Evolutionary conservation across 1,140 invertebrate species (phyloP), one percentile per base, ranked within the genome.

Genomic region (Hyles vespertilio): DNA sequence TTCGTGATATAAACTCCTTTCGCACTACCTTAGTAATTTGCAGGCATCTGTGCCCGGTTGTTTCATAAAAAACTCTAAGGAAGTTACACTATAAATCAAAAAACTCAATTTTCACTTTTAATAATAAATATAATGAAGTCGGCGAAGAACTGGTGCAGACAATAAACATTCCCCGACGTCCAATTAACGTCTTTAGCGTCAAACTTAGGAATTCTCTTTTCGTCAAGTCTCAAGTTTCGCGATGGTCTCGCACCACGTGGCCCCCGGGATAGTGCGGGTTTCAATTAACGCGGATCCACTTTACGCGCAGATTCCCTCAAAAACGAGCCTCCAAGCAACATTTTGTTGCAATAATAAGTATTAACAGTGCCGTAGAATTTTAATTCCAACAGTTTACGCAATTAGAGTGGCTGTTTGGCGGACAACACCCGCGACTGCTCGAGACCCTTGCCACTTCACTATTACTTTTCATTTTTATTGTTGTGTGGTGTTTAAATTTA

Each of bases 241-340:
- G 36, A 40, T 5, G 5, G 36, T 1, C 8, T 40, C 36, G 36
- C 36, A 40, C 4, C 36, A 40, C 22, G 12, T 2, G 22, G 9
- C 10, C 34, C n/a, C 12, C 51, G 33, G 5, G 51, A 12, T 10
- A 43, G 34, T 54, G 56, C 58, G 51, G 49, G 53, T 58, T 63
- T 63, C 56, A 63, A 63, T 61, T 61, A 61, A 48, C 59, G 54
- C 47, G 56, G 56, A 63, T 63, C 55, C 61, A 51, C 51, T 63
- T 59, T 59, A 51, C 56, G 34, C 56, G 46, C 56, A 63, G 51
- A 54, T 54, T 55, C 61, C 40, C 34, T 47, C 48, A 45, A 56
- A 61, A 61, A 61, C 54, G 49, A 40, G 49, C 54, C 45, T 61
- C 48, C 22, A 22, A 32, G 59, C 50, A 44, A 52, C 50, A 57